These are phyloP conservation scores for Anodontia alba DNA, from an alignment of 2,888 invertebrate species.

Conservation along the genomic window DNA sequence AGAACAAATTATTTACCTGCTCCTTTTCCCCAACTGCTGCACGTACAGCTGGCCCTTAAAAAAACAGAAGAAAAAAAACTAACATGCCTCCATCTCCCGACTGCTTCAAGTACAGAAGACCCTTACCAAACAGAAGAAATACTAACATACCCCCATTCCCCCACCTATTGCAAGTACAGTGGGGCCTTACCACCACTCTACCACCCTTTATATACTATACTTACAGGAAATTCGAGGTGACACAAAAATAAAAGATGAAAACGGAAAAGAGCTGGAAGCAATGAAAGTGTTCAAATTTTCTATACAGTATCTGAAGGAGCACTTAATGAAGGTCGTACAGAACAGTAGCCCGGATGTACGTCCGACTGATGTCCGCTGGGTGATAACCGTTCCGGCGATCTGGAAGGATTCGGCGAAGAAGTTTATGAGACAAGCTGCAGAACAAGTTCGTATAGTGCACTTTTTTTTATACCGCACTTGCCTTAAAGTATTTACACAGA, in stretches of 20 bases:
- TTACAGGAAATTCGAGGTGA: background rate
- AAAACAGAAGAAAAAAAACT: too few species aligned
- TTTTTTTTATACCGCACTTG: background rate
- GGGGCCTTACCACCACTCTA: too few species aligned
- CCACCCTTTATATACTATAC: too few species aligned
- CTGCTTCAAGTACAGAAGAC: too few species aligned
- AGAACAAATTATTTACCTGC: too few species aligned
- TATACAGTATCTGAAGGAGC: constrained; percentile 23
- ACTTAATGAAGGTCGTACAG: background rate
- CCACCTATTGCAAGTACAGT: too few species aligned
- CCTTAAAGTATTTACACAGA: too few species aligned
- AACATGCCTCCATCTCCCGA: too few species aligned
- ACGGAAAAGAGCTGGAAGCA: constrained; percentile 20
- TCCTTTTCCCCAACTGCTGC: too few species aligned
- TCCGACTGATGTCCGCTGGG: constrained; percentile 17
- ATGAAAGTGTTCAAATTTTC: constrained; percentile 27
- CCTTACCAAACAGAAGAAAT: too few species aligned
- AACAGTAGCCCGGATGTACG: background rate
- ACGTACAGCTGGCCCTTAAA: too few species aligned
- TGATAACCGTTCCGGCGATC: constrained; percentile 32
- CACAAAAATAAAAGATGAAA: constrained; percentile 1
- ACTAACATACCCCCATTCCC: too few species aligned
- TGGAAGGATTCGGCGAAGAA: constrained; percentile 34
- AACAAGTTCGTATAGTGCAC: constrained; percentile 9
- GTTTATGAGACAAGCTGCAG: constrained; percentile 32